Base-by-base conservation (phyloP, 2,888 invertebrate species). In the Lysandra bellargus region DNA sequence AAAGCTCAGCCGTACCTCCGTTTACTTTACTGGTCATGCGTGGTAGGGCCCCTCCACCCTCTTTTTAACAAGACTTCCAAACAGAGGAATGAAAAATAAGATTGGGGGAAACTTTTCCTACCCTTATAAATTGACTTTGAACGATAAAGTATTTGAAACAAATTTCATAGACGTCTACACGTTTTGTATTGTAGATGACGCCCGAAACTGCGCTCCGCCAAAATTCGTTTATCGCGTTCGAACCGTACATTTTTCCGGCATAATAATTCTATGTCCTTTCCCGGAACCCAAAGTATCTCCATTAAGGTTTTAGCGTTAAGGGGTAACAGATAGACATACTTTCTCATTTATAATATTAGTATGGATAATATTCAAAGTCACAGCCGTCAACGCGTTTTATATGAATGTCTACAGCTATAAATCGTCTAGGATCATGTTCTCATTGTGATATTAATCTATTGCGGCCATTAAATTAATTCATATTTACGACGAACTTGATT, bases 401-500 rank as follows among this genome's bases (percentile, higher is more conserved):
- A 61, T 61, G 6, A 61, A 61, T 61, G n/a, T 61, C 64, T 17
- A 57, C 17, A 14, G 17, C 69, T 14, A 75, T 75, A 49, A 75
- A 75, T 75, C 23, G 30, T 75, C n/a, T 44, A n/a, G 74, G 44
- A 75, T 44, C 75, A 75, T 44, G 30, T 69, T 37, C 33, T 37
- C 33, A 69, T 69, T 69, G 14, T 69, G 69, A 69, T 69, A 69
- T 69, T 37, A 33, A 69, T 69, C 33, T 69, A 69, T 4, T 14
- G 33, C 33, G 12, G 33, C 69, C 14, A 69, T 69, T 69, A 69
- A 69, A 69, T 69, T 33, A 69, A 69, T 37, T 69, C 33, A 69
- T 44, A 49, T 75, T 44, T 75, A 75, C 49, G 75, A 75, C 30
- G 49, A 75, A 49, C 75, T 75, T 44, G 75, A 49, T 75, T 49